Conservation (phyloP, 2,888 invertebrate species). For the Agriopis leucophaearia region DNA sequence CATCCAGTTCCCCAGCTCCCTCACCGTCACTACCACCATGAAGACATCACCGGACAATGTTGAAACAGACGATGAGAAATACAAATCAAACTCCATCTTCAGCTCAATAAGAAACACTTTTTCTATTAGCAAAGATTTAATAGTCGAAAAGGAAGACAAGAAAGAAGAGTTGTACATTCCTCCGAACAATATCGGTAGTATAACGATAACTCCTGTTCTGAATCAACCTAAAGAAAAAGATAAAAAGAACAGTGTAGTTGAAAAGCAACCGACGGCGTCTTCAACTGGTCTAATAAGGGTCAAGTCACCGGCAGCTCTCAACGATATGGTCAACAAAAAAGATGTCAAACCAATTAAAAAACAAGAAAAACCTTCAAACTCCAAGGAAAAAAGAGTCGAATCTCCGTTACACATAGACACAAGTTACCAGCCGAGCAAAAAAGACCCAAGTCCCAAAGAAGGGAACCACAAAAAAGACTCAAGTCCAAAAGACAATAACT, state of each 20-base stretch:
- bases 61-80: slow-evolving; percentile 52
- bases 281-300: slow-evolving; percentile 66
- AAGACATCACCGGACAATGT: slow-evolving; percentile 52
- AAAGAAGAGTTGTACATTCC: slow-evolving; percentile 75
- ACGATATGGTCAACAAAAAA: slow-evolving; percentile 74
- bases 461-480: slow-evolving; percentile 10
- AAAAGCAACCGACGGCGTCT: slow-evolving; percentile 49
- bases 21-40: slow-evolving; percentile 75
- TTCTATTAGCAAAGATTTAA: slow-evolving; percentile 65
- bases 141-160: slow-evolving; percentile 63
- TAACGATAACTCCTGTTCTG: slow-evolving; percentile 79
- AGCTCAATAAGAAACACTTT: slow-evolving; percentile 65
- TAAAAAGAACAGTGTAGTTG: slow-evolving; percentile 58
- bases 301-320: slow-evolving; percentile 78
- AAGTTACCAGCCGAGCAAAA: slow-evolving; percentile 60
- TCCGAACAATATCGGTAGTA: slow-evolving; percentile 77
- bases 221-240: slow-evolving; percentile 61
- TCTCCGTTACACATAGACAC: slow-evolving; percentile 74
- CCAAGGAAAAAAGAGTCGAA: slow-evolving; percentile 62
- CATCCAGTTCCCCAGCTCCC: slow-evolving; percentile 77
- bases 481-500: slow-evolving; percentile 8
- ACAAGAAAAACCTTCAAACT: slow-evolving; percentile 51
- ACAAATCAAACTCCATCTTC: slow-evolving; percentile 57
- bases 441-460: slow-evolving; percentile 33
- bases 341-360: slow-evolving; percentile 45